Percentiles rank a stretch among this genome's conserved stretches.
Evolutionary conservation across 2,113 vertebrate species (phyloP).

Genomic region (Planiliza haematocheilus): DNA sequence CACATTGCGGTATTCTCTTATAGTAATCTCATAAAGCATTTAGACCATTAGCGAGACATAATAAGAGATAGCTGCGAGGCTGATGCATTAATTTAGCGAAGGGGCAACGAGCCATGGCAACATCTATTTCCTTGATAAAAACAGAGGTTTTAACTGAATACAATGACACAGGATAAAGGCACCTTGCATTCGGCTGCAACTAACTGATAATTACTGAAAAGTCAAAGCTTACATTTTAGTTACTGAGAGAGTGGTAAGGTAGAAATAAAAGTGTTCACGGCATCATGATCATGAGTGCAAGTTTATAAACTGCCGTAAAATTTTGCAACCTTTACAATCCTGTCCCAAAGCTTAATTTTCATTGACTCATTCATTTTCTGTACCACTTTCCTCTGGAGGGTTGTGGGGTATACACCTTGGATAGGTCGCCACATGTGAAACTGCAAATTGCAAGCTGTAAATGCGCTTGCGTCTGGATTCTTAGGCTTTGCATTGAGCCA

Average conservation of each 20-base stretch:
- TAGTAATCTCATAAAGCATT: not conserved
- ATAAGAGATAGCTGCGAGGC: not conserved
- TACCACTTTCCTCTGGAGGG: no score
- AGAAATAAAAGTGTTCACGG: not conserved
- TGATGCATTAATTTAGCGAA: not conserved
- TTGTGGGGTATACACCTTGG: no score
- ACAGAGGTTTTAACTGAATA: not conserved
- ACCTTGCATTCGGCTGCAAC: not conserved
- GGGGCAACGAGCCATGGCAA: not conserved
- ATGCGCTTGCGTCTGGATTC: no score
- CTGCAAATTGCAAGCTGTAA: no score
- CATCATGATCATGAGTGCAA: not conserved
- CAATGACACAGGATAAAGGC: not conserved
- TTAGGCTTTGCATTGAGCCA: no score
- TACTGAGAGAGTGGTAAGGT: not conserved
- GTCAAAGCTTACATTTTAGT: not conserved
- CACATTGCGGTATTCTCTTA: not conserved
- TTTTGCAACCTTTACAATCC: no score
- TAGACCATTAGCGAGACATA: not conserved
- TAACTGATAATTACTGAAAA: not conserved
- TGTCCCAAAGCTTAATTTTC: no score
- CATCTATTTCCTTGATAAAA: not conserved
- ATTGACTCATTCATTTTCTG: no score
- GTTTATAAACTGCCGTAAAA: not conserved
- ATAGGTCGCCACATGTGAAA: no score